These are phyloP conservation scores for Heterocephalus glaber DNA, from an alignment of 2,113 vertebrate species.

Conservation along the genomic window DNA sequence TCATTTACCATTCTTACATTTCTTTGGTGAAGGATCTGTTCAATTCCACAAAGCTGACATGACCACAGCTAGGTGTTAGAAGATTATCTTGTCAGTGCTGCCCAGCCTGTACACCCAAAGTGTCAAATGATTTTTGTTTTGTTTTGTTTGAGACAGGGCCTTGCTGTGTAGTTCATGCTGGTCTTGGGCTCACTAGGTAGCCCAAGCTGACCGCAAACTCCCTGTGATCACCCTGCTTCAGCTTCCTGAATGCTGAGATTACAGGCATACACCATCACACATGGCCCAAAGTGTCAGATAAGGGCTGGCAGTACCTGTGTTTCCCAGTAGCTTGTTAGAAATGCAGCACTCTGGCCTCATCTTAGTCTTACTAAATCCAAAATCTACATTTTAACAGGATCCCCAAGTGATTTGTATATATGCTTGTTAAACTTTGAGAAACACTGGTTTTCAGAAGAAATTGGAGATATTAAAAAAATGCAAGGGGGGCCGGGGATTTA, in stretches of 20 bases:
- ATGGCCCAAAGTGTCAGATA: neutral
- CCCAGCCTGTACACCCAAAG: neutral
- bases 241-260: neutral
- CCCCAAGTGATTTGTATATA: neutral
- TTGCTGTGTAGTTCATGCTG: neutral
- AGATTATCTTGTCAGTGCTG: neutral
- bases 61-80: neutral
- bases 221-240: neutral
- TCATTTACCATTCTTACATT: neutral
- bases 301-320: neutral
- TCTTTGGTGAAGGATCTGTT: neutral
- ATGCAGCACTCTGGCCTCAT: neutral
- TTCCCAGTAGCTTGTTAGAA: neutral
- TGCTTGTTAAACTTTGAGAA: constrained; percentile 4
- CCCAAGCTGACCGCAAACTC: neutral
- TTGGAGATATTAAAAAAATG: neutral
- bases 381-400: neutral
- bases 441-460: neutral
- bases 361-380: neutral
- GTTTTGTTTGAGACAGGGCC: neutral
- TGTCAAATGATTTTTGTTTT: neutral
- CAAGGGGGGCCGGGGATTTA: no score
- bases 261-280: neutral
- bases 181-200: neutral
- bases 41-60: neutral